Evolutionary conservation across 2,888 invertebrate species (phyloP), one percentile per base, ranked within the genome.

Genomic region (Oscheius sp.): DNA sequence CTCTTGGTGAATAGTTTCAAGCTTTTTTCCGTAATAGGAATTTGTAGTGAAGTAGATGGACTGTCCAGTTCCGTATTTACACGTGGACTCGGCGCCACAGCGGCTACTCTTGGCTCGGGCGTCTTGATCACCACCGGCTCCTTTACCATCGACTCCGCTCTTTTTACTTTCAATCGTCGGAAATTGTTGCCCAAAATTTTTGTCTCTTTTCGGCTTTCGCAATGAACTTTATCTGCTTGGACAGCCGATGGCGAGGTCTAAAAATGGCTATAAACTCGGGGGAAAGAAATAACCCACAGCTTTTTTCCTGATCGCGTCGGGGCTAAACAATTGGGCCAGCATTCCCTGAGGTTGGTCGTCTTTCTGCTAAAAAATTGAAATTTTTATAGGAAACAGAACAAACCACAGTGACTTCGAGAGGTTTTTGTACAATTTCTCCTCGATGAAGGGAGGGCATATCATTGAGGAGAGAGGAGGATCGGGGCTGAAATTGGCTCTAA

Each of bases 331-430:
- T 43, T 59, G 27, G 23, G 73, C 45, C 1, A 73, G 59, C 59
- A 73, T 56, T 69, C 73, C 73, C 12, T 27, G 41, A 55, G 18
- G 74, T 9, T 3, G 35, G 3, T 49, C 49, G 93, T 58, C 56
- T 9, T 35, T 35, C 35, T 58, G n/a, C 53, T 53, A 52, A 52
- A 58, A 29, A 0, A 58, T 23, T 7, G 25, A 23, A 25, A 35
- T 59, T 21, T 25, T 16, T 13, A 56, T 7, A 7, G n/a, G 9
- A 12, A 59, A 21, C 13, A 29, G 43, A 45, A 52, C 59, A 13
- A 12, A 69, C 71, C 29, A 45, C 45, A 6, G n/a, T 18, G 25
- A 70, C 45, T 29, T 69, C 43, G 16, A 73, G 23, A 12, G 68
- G 56, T 13, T 53, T 35, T 27, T 66, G 35, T 41, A 16, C 12